A percentile compares a stretch with the other conserved stretches of the same genome.
Conservation (phyloP, 2,888 invertebrate genomes). For the Antheraea assamensis region DNA sequence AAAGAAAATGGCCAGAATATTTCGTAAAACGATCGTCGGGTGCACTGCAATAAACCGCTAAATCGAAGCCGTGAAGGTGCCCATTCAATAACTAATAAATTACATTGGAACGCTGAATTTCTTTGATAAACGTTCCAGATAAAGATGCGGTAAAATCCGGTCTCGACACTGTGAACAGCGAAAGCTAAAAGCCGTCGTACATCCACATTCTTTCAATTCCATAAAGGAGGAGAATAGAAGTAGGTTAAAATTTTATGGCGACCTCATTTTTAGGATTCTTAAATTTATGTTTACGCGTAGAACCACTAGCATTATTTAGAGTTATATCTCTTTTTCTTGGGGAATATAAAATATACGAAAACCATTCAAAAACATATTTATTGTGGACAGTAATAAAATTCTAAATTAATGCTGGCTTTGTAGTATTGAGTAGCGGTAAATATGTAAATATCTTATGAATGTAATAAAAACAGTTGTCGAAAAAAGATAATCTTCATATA, state of each 20-base stretch:
- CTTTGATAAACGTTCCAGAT: conserved; percentile 75
- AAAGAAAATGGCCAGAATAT: conserved; percentile 49
- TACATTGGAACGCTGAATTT: conserved; percentile 71
- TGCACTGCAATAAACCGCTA: conserved; percentile 59
- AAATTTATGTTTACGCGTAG: conserved; percentile 15
- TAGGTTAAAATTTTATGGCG: conserved; percentile 7
- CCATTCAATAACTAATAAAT: conserved; percentile 76
- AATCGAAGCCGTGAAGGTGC: conserved; percentile 62
- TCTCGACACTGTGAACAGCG: conserved; percentile 61
- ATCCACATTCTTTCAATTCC: conserved; percentile 2
- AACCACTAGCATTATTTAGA: neutral
- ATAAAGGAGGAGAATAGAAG: conserved; percentile 5
- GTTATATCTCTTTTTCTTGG: neutral
- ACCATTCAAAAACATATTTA: too few species aligned
- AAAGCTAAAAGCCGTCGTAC: conserved; percentile 27
- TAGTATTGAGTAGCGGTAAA: too few species aligned
- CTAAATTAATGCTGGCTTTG: too few species aligned
- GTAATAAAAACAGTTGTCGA: too few species aligned
- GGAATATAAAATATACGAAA: neutral
- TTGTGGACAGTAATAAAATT: too few species aligned
- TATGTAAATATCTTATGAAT: too few species aligned
- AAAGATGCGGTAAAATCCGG: conserved; percentile 56
- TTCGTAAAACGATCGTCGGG: conserved; percentile 52
- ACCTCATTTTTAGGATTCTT: neutral
- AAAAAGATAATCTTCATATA: too few species aligned